Percentiles rank a stretch among this genome's conserved stretches.
These are phyloP conservation scores for Octopus sinensis DNA, from an alignment of 1,140 invertebrate genomes.

Conservation along the genomic window DNA sequence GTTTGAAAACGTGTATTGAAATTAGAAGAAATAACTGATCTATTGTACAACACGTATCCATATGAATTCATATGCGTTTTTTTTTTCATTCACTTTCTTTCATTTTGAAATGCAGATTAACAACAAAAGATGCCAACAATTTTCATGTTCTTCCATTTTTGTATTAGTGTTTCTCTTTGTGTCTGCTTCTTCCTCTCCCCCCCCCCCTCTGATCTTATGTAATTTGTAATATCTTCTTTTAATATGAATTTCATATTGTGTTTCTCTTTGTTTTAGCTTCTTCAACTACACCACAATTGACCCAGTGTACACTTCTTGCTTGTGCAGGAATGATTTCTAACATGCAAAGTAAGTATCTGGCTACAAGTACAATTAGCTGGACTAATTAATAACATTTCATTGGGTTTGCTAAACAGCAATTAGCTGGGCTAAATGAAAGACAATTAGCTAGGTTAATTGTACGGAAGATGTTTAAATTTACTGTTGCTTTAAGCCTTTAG, in stretches of 20 bases:
- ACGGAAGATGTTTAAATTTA: too few species aligned
- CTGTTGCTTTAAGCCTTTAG: too few species aligned
- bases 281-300: slow-evolving; percentile 29
- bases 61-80: too few species aligned
- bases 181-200: too few species aligned
- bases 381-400: not conserved
- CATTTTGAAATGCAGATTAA: not conserved
- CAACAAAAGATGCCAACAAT: not conserved
- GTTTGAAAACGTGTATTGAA: too few species aligned
- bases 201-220: not conserved
- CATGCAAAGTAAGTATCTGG: slow-evolving; percentile 41
- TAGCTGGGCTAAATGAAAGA: too few species aligned
- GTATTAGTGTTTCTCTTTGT: too few species aligned
- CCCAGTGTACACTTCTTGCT: slow-evolving; percentile 45
- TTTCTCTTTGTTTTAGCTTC: slow-evolving; percentile 29
- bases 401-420: too few species aligned
- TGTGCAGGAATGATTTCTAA: slow-evolving; percentile 48
- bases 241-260: not conserved
- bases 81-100: too few species aligned
- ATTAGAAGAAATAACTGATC: too few species aligned
- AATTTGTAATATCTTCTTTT: not conserved
- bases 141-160: not conserved
- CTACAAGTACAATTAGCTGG: not conserved
- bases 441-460: too few species aligned
- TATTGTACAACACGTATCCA: too few species aligned